phyloP scores from a whole-genome alignment of 2,797 vertebrate species.

The Urocyon cinereoargenteus region DNA sequence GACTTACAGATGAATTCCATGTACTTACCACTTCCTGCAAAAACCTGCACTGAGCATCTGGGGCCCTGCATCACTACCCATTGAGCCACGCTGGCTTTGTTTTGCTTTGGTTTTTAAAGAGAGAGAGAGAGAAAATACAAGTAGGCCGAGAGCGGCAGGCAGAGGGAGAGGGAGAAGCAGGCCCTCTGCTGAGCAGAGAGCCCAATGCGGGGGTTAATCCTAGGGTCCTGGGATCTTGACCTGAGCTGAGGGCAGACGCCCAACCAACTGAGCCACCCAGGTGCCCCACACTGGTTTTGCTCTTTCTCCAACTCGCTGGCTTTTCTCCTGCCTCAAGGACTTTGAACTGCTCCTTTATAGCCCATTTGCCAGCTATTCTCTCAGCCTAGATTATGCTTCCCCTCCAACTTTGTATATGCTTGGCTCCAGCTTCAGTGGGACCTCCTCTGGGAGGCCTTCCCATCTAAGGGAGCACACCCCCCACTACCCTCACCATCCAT shows the following conservation, averaged over 20 bases:
- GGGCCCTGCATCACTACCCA: neutral
- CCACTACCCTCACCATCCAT: neutral
- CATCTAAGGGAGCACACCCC: neutral
- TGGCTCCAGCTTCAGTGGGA: neutral
- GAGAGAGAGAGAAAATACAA: no score
- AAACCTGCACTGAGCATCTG: neutral
- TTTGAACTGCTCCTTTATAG: neutral
- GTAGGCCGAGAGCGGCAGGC: no score
- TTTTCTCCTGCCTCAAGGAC: slow-evolving; percentile 2
- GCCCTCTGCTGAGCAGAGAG: no score
- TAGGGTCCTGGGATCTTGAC: no score
- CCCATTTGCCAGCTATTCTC: neutral
- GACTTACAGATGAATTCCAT: neutral
- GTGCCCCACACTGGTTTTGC: neutral
- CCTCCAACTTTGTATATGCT: neutral
- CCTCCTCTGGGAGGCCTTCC: neutral
- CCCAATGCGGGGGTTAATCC: no score
- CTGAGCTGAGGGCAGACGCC: no score
- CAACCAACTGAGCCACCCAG: no score
- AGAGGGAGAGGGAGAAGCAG: no score
- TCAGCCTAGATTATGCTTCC: neutral
- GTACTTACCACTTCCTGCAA: neutral
- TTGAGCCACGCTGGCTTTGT: neutral
- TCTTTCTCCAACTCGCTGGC: neutral
- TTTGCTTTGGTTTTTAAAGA: no score